Evolutionary conservation across 2,888 invertebrate species (phyloP).

Genomic region (Panzeria rudis): DNA sequence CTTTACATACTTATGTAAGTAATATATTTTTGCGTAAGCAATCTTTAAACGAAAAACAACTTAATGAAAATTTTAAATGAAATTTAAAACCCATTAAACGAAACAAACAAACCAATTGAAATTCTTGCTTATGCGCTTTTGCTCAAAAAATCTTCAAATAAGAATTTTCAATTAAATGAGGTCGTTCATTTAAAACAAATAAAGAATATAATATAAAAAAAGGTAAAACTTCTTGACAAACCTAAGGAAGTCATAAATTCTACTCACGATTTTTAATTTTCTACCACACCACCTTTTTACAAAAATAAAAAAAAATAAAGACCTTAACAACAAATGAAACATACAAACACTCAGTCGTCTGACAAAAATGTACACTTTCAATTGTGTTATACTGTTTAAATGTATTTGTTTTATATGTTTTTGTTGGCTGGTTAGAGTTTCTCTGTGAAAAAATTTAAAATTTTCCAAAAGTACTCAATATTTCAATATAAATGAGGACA

Average conservation of each 20-base stretch:
- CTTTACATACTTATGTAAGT: no score
- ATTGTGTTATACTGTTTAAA: neutral
- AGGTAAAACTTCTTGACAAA: constrained; percentile 21
- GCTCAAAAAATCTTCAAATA: neutral
- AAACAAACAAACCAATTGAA: neutral
- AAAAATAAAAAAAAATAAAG: neutral
- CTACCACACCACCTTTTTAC: neutral
- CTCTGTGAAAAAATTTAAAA: constrained; percentile 10
- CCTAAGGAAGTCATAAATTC: constrained; percentile 63
- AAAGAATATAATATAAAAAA: neutral
- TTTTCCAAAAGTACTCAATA: constrained; percentile 43
- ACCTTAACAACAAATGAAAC: neutral
- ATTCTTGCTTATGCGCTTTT: neutral
- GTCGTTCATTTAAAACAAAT: constrained; percentile 15
- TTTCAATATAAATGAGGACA: constrained; percentile 54
- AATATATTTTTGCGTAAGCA: no score
- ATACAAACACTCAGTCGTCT: neutral
- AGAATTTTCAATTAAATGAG: constrained; percentile 26
- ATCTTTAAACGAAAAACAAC: neutral
- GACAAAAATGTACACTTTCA: constrained; percentile 37
- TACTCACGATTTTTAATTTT: constrained; percentile 63
- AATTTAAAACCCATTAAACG: neutral
- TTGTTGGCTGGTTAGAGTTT: neutral
- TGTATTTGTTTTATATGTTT: neutral
- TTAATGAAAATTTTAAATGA: constrained; percentile 12